These are phyloP conservation scores for Torymus texanus DNA, from an alignment of 2,888 invertebrate species.

Conservation along the genomic window DNA sequence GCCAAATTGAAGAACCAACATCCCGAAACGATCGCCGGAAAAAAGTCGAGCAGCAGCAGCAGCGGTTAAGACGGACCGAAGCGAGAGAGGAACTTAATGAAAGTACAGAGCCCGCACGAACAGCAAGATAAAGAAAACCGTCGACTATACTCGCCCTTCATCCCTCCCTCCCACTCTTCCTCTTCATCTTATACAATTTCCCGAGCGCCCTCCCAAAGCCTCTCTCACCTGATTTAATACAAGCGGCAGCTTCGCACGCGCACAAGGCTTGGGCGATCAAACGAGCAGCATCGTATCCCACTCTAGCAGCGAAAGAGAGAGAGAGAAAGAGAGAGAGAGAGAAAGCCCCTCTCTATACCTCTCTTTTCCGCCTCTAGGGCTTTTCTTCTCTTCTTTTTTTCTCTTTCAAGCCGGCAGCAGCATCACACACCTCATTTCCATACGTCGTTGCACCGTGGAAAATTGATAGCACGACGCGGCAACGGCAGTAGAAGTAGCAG, in stretches of 20 bases:
- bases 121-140: no score
- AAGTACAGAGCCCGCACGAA: constrained; percentile 15
- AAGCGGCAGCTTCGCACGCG: constrained; percentile 17
- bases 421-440: constrained; percentile 60
- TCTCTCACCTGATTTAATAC: constrained; percentile 58
- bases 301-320: no score
- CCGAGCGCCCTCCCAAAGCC: constrained; percentile 51
- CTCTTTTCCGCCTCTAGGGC: constrained; percentile 22
- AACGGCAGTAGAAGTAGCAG: background rate
- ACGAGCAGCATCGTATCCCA: constrained; percentile 19
- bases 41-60: background rate
- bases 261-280: constrained; percentile 46
- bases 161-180: background rate
- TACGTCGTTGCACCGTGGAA: constrained; percentile 57
- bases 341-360: no score
- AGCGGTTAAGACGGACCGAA: background rate
- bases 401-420: background rate
- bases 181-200: constrained; percentile 59
- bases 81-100: constrained; percentile 42
- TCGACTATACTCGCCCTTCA: no score
- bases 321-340: no score
- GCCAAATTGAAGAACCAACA: no score
- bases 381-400: constrained; percentile 2
- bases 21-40: no score
- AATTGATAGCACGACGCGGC: constrained; percentile 48